Percentiles rank a stretch among this genome's conserved stretches.
phyloP scores from a whole-genome alignment of 2,888 invertebrate species.

The Meta bourneti region DNA sequence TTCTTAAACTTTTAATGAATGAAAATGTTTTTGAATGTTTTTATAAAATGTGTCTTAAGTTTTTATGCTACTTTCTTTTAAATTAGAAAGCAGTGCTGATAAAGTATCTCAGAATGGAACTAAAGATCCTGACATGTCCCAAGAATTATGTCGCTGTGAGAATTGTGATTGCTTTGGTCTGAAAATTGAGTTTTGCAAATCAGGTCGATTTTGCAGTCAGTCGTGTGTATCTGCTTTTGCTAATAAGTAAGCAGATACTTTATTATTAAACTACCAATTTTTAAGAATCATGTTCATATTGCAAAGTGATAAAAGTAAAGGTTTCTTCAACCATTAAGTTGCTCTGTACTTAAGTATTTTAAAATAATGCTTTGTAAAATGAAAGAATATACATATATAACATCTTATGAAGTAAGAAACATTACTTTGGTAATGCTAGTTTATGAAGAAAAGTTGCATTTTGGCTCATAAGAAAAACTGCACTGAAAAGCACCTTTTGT shows the following conservation, averaged over 20 bases:
- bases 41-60: neutral
- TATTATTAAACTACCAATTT: neutral
- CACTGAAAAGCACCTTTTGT: too few relatives aligned
- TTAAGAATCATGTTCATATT: too few relatives aligned
- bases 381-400: too few relatives aligned
- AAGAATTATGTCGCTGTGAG: slow-evolving; percentile 89
- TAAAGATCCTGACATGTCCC: slow-evolving; percentile 80
- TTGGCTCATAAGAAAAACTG: too few relatives aligned
- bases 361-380: neutral
- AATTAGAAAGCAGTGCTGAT: slow-evolving; percentile 54
- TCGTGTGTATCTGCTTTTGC: slow-evolving; percentile 85
- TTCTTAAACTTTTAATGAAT: neutral
- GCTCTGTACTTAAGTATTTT: neutral
- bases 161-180: slow-evolving; percentile 93
- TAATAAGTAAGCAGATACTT: slow-evolving; percentile 79
- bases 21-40: too few relatives aligned
- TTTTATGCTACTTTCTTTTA: neutral
- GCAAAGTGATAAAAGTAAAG: too few relatives aligned
- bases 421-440: too few relatives aligned
- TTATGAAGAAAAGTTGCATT: too few relatives aligned
- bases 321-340: neutral
- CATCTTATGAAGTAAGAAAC: too few relatives aligned
- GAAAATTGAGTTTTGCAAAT: slow-evolving; percentile 90
- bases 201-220: slow-evolving; percentile 85
- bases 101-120: slow-evolving; percentile 52